Evolutionary conservation across 2,888 invertebrate species (phyloP).

Genomic region (Pycnomerus fuliginosus): DNA sequence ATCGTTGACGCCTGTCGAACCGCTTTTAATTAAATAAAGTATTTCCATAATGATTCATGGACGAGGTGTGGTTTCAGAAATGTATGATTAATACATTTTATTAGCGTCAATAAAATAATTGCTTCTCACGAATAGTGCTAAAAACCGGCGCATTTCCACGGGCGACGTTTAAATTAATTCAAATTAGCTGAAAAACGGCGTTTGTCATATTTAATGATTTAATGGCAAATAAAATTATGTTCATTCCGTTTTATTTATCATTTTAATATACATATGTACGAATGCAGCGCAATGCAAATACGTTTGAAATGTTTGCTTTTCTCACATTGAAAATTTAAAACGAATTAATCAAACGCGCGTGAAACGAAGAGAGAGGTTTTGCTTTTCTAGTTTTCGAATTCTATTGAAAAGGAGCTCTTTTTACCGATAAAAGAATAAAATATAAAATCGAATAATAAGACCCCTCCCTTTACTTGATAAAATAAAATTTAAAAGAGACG

Average conservation of each 20-base stretch:
- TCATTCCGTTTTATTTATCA: constrained; percentile 26
- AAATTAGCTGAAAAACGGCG: constrained; percentile 23
- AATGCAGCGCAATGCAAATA: constrained; percentile 16
- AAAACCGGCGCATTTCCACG: not conserved
- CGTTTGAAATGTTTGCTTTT: constrained; percentile 15
- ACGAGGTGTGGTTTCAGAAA: constrained; percentile 17
- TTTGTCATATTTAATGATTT: constrained; percentile 28
- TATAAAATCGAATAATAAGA: constrained; percentile 49
- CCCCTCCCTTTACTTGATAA: constrained; percentile 36
- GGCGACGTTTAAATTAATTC: constrained; percentile 12
- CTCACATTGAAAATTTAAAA: constrained; percentile 13
- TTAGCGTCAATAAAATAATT: constrained; percentile 14
- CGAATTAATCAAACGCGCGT: constrained; percentile 36
- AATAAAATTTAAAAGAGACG: constrained; percentile 48
- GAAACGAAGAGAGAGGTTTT: constrained; percentile 21
- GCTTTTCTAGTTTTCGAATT: too few relatives aligned
- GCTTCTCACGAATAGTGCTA: not conserved
- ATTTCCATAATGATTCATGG: constrained; percentile 18
- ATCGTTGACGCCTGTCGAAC: constrained; percentile 11
- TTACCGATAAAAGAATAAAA: constrained; percentile 43
- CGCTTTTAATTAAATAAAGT: constrained; percentile 24
- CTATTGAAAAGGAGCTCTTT: too few relatives aligned
- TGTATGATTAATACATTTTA: constrained; percentile 22
- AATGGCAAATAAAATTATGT: constrained; percentile 25
- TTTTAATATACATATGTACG: constrained; percentile 22